Conservation (phyloP, 1,140 invertebrate genomes). For the Sitophilus oryzae region DNA sequence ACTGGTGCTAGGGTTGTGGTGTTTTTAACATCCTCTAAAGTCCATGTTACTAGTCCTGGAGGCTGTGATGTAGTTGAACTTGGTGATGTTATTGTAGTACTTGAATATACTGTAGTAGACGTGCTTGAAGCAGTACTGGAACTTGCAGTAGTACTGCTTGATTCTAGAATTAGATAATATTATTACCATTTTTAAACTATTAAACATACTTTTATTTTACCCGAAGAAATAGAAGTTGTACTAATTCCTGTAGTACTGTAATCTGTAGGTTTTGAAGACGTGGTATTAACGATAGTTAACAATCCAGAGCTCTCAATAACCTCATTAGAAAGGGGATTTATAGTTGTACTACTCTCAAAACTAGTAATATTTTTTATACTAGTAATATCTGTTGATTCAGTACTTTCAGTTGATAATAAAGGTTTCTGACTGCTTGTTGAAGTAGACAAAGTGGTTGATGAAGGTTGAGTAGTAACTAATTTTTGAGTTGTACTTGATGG, state of each 20-base stretch:
- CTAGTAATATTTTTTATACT: conserved; percentile 20
- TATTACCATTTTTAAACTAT: no score
- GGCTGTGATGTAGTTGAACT: no score
- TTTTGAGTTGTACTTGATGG: conserved; percentile 13
- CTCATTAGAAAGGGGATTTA: conserved; percentile 28
- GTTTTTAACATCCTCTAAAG: conserved; percentile 29
- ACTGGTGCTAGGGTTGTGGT: conserved; percentile 8
- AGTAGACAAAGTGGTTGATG: conserved; percentile 23
- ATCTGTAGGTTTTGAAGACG: no score
- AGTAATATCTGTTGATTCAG: conserved; percentile 14
- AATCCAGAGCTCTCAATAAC: conserved; percentile 8
- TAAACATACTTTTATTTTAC: no score
- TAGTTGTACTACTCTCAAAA: conserved; percentile 10
- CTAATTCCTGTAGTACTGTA: no score
- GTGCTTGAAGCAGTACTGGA: not conserved
- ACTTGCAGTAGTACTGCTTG: not conserved
- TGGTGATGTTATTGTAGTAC: conserved; percentile 1
- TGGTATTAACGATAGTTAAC: no score
- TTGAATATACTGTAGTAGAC: not conserved
- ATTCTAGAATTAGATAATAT: no score
- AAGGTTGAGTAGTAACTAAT: conserved; percentile 24
- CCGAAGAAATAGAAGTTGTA: no score
- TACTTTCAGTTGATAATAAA: not conserved
- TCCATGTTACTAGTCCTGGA: conserved; percentile 47
- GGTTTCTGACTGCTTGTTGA: conserved; percentile 11